Conservation (phyloP, 2,113 vertebrate species). For the Pagrus major region DNA sequence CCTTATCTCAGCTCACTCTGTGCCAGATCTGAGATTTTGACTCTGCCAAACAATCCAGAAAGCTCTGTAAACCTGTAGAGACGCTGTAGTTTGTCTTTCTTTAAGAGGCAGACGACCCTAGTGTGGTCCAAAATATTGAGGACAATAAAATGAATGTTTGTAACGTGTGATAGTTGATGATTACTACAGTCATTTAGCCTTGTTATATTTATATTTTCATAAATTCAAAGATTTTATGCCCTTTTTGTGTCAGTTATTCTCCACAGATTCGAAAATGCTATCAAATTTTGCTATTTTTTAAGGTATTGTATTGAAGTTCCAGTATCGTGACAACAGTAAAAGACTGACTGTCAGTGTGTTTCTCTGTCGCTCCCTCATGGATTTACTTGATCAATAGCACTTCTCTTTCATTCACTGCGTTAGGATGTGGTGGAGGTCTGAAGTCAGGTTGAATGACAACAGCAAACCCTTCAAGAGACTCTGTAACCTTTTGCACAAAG, state of each 20-base stretch:
- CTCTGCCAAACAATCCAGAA: neutral
- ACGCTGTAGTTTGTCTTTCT: neutral
- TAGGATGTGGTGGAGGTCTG: neutral
- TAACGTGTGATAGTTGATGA: no score
- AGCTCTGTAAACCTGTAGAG: neutral
- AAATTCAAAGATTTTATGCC: no score
- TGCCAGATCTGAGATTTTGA: neutral
- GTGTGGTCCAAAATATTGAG: no score
- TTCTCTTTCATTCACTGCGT: conserved; percentile 26
- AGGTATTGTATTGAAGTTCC: no score
- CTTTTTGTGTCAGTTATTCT: no score
- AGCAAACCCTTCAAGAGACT: conserved; percentile 1
- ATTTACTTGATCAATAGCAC: neutral
- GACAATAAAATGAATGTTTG: no score
- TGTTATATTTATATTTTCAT: no score
- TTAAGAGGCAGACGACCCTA: neutral
- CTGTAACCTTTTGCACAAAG: conserved; percentile 21
- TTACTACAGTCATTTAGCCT: no score
- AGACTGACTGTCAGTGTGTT: conserved; percentile 8
- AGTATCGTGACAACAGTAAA: no score
- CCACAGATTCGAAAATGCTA: no score
- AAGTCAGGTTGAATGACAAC: conserved; percentile 1
- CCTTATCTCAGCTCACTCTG: neutral
- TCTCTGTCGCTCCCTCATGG: conserved; percentile 7
- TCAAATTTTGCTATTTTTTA: no score